phyloP scores from a whole-genome alignment of 1,140 invertebrate species.

The Tetramorium alpestre region DNA sequence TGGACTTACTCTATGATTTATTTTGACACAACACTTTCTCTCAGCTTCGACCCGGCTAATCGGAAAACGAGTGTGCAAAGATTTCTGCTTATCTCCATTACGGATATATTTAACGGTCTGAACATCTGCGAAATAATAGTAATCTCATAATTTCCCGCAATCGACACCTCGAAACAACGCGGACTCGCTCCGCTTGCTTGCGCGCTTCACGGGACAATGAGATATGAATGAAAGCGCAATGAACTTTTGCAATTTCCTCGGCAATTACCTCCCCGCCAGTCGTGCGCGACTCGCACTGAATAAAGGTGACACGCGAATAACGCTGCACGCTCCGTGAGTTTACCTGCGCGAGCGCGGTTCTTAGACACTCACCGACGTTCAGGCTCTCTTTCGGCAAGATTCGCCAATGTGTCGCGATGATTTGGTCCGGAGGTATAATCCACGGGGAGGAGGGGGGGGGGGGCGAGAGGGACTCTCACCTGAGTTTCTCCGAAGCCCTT shows the following conservation, averaged over 20 bases:
- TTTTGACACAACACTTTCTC: not conserved
- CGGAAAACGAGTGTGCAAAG: not conserved
- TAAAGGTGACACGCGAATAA: slow-evolving; percentile 36
- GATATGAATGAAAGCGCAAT: slow-evolving; percentile 22
- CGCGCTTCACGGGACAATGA: slow-evolving; percentile 19
- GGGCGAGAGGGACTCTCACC: not conserved
- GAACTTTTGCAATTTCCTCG: slow-evolving; percentile 66
- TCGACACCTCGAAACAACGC: slow-evolving; percentile 32
- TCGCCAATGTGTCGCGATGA: not conserved
- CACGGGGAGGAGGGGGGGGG: not conserved
- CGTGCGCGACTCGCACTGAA: slow-evolving; percentile 20
- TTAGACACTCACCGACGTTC: slow-evolving; percentile 58
- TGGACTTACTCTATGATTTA: not conserved
- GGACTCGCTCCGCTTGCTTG: slow-evolving; percentile 41
- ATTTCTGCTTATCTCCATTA: not conserved
- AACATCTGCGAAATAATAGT: not conserved
- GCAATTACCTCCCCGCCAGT: slow-evolving; percentile 42
- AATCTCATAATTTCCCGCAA: slow-evolving; percentile 30
- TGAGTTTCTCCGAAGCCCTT: not conserved
- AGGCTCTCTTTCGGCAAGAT: slow-evolving; percentile 5
- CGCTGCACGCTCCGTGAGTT: slow-evolving; percentile 52
- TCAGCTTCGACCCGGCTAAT: not conserved
- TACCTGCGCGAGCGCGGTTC: slow-evolving; percentile 73
- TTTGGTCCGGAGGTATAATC: slow-evolving; percentile 16
- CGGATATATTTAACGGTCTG: not conserved